These are phyloP conservation scores for Rhegmatorhina hoffmannsi DNA, from an alignment of 2,113 vertebrate species.

Conservation along the genomic window DNA sequence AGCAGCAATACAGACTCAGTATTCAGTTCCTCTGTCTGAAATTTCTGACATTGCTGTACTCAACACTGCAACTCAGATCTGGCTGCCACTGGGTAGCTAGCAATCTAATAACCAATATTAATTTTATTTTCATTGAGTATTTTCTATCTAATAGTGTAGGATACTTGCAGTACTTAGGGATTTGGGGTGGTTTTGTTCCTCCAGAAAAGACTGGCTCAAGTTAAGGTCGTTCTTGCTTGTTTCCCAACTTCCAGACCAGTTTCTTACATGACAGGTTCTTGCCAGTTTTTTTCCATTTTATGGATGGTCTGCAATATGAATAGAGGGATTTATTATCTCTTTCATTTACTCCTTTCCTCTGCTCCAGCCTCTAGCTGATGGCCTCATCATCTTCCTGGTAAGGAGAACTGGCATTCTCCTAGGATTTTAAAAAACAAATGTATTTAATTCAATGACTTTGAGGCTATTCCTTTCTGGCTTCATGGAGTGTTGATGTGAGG, in stretches of 20 bases:
- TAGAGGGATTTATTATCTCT: not conserved
- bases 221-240: not conserved
- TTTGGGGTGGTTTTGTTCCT: not conserved
- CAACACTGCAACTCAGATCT: not conserved
- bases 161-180: not conserved
- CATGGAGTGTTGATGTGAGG: fast-evolving
- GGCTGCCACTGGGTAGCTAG: not conserved
- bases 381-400: not conserved
- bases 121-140: not conserved
- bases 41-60: not conserved
- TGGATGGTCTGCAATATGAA: not conserved
- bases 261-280: not conserved
- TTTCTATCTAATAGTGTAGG: not conserved
- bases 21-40: slow-evolving; percentile 12
- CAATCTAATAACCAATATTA: not conserved
- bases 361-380: not conserved
- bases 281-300: not conserved
- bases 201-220: not conserved
- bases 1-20: not conserved
- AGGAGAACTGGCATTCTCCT: not conserved
- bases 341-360: not conserved
- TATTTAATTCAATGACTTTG: not conserved
- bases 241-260: not conserved
- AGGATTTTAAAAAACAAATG: not conserved
- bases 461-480: not conserved